Evolutionary conservation across 2,888 invertebrate genomes (phyloP), one percentile per base, ranked within the genome.

Genomic region (Harpalus rubripes): DNA sequence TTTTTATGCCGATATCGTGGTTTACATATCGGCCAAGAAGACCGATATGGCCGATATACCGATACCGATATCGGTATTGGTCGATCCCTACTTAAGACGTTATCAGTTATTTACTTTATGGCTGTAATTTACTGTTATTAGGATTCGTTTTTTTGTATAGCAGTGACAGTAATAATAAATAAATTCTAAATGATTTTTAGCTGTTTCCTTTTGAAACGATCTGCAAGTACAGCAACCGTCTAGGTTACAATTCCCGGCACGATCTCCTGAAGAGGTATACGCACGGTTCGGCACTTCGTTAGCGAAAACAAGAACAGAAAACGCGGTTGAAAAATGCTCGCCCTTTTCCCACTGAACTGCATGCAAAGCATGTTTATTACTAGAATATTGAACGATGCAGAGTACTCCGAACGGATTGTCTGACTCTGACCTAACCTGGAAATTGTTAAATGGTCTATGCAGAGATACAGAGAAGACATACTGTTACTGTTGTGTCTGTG

Each of bases 391-490:
- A 44, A n/a, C 56, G 58, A 59, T 58, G 79, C 26, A 16, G 26
- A 12, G 26, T 32, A 26, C 63, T 12, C 61, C 15, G 26, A 22
- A 39, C 26, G 61, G 76, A 83, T 76, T 83, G 83, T 83, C 83
- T n/a, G 58, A 58, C 59, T 26, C 56, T 15, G 16, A 26, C 18
- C 72, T 65, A 82, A 82, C 32, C 58, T 72, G 72, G 0, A 59
- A 76, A 83, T 83, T 83, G 83, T 76, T 83, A 76, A 83, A 83
- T 83, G 76, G 83, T 76, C 83, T 59, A 83, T 83, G 63, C 22
- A 32, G 18, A 74, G 83, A 83, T 83, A 83, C 63, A 76, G 83
- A 74, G 59, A 76, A 59, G 59, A 52, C 74, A 56, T 74, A 74
- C 52, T 32, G 65, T 65, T n/a, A n/a, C 58, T 65, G 68, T 26